Evolutionary conservation across 2,797 vertebrate species (phyloP).

Genomic region (Helicolenus hilgendorfi): DNA sequence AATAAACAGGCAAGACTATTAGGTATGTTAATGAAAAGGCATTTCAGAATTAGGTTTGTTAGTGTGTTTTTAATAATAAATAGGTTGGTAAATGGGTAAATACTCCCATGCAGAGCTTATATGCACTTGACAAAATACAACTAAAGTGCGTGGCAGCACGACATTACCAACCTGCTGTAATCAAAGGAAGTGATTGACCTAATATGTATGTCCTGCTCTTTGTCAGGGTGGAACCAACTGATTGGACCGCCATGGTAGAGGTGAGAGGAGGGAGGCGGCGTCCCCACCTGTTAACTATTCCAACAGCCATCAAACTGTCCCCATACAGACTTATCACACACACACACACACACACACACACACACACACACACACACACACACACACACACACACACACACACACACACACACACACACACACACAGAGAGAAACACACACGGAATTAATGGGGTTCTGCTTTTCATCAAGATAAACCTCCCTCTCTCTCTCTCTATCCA

Average conservation of each 20-base stretch:
- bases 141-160: not conserved
- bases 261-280: conserved; percentile 47
- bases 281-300: conserved; percentile 52
- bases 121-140: not conserved
- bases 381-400: conserved; percentile 36
- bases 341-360: conserved; percentile 36
- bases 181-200: conserved; percentile 30
- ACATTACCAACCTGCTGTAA: conserved; percentile 4
- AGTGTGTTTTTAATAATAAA: not conserved
- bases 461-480: conserved; percentile 74
- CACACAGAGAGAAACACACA: conserved; percentile 6
- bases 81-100: not conserved
- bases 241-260: conserved; percentile 61
- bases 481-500: conserved; percentile 21
- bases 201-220: conserved; percentile 60
- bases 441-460: conserved; percentile 61
- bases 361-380: conserved; percentile 26
- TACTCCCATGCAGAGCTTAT: not conserved
- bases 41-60: not conserved
- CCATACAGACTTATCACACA: conserved; percentile 45
- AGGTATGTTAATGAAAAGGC: not conserved
- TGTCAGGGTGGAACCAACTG: conserved; percentile 41
- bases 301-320: conserved; percentile 73
- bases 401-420: conserved; percentile 45
- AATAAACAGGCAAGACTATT: not conserved